phyloP scores from a whole-genome alignment of 2,797 vertebrate species.

The Microtus agrestis region DNA sequence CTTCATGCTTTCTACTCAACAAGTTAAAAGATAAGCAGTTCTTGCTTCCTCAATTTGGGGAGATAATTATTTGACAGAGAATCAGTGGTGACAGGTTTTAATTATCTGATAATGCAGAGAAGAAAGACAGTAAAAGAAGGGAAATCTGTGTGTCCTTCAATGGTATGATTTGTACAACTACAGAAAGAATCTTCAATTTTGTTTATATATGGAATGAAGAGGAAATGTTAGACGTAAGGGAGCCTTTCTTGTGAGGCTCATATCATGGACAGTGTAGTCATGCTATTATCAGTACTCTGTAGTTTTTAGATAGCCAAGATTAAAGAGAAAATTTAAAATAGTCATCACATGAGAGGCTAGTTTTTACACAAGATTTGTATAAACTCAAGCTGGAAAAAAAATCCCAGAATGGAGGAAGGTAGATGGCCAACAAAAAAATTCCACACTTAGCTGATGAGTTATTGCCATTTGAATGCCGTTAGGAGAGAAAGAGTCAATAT shows the following conservation, averaged over 20 bases:
- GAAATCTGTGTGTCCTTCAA: constrained; percentile 9
- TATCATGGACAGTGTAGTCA: constrained; percentile 14
- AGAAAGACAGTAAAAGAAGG: not conserved
- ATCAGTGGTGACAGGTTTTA: not conserved
- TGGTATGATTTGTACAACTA: not conserved
- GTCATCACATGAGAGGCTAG: not conserved
- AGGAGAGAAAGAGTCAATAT: not conserved
- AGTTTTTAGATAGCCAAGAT: not conserved
- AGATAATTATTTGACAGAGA: constrained; percentile 30
- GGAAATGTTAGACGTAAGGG: constrained; percentile 8
- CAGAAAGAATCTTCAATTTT: constrained; percentile 28
- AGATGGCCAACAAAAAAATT: not conserved
- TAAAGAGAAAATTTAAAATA: constrained; percentile 22
- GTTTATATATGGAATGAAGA: constrained; percentile 15
- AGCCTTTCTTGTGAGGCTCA: not conserved
- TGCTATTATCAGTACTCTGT: constrained; percentile 23
- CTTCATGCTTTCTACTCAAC: not conserved
- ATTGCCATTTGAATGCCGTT: not conserved
- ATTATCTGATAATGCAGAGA: constrained; percentile 17
- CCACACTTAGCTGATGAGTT: not conserved
- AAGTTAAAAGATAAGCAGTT: constrained; percentile 22
- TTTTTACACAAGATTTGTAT: not conserved
- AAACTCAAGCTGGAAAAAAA: not conserved
- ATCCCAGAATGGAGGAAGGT: not conserved
- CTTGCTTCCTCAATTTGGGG: not conserved